Conservation (phyloP, 2,888 invertebrate species). For the Rotaria macrura region DNA sequence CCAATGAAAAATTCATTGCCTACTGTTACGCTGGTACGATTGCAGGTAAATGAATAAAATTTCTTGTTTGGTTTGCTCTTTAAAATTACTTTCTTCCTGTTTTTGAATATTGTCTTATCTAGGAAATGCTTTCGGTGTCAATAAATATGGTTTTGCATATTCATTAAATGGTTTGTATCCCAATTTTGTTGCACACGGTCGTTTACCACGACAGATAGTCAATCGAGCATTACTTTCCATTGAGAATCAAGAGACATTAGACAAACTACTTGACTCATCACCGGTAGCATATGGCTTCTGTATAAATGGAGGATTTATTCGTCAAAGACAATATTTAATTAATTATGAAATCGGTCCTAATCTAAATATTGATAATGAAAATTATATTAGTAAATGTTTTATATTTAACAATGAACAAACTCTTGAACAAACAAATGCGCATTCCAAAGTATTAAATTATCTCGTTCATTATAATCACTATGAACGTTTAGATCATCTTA, state of each 20-base stretch:
- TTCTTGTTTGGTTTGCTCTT: not conserved
- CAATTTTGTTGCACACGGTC: not conserved
- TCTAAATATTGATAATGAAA: not conserved
- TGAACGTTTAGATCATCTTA: not conserved
- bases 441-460: not conserved
- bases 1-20: constrained; percentile 28
- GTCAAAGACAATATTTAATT: not conserved
- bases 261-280: constrained; percentile 3
- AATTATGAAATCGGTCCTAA: constrained; percentile 3
- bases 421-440: not conserved
- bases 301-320: not conserved
- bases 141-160: constrained; percentile 8
- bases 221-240: constrained; percentile 27
- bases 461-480: not conserved
- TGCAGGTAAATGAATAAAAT: not conserved
- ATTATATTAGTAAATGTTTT: not conserved
- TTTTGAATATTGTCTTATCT: not conserved
- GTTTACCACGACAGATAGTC: constrained; percentile 26
- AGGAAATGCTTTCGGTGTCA: constrained; percentile 10
- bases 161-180: constrained; percentile 16
- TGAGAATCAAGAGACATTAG: constrained; percentile 21
- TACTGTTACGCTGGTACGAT: constrained; percentile 20
- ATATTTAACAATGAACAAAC: not conserved
- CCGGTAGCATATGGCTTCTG: constrained; percentile 29
- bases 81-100: too few relatives aligned